phyloP scores from a whole-genome alignment of 1,140 invertebrate species.

The Heliothis virescens region DNA sequence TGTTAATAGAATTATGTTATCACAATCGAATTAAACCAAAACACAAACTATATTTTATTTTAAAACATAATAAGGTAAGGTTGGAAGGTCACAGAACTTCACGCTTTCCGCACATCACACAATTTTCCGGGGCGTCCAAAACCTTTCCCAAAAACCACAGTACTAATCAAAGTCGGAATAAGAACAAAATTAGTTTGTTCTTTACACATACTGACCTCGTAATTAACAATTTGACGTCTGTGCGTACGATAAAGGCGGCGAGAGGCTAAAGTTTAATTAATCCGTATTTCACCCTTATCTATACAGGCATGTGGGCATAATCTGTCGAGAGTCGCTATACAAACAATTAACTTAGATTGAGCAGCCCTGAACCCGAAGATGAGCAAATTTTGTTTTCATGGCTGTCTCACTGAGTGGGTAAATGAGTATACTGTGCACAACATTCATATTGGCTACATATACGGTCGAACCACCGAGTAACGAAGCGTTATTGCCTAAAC shows the following conservation, averaged over 20 bases:
- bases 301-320: slow-evolving; percentile 45
- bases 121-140: neutral
- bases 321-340: slow-evolving; percentile 29
- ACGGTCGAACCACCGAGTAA: neutral
- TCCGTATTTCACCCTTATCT: slow-evolving; percentile 49
- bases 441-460: neutral
- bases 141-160: neutral
- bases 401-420: neutral
- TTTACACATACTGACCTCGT: slow-evolving; percentile 9
- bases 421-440: too few relatives aligned
- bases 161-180: slow-evolving; percentile 25
- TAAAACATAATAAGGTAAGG: neutral
- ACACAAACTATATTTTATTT: neutral
- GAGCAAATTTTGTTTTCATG: slow-evolving; percentile 13
- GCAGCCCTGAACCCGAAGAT: slow-evolving; percentile 28
- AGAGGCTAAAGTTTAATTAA: slow-evolving; percentile 52
- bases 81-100: neutral
- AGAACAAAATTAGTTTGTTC: slow-evolving; percentile 29
- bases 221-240: slow-evolving; percentile 39
- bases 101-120: neutral
- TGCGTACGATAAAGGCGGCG: slow-evolving; percentile 20
- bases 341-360: slow-evolving; percentile 39
- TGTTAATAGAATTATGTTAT: neutral
- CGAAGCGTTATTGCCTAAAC: slow-evolving; percentile 2
- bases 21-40: neutral